Conservation (phyloP, 2,113 vertebrate genomes). For the Phylloscopus trochiloides region DNA sequence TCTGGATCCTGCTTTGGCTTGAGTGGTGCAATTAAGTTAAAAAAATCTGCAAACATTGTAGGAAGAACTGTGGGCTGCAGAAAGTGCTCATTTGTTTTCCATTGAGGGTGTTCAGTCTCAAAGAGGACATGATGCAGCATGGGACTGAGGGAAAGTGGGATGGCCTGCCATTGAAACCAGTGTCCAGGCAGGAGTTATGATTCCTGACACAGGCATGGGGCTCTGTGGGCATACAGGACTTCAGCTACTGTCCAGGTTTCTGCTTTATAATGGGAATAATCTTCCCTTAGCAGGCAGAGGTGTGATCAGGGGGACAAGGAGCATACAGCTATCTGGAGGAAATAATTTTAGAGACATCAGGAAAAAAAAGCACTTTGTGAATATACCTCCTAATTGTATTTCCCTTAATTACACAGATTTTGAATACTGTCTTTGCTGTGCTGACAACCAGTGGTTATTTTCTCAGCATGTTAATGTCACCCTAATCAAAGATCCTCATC, state of each 20-base stretch:
- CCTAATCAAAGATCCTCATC: background rate
- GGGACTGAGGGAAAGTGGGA: background rate
- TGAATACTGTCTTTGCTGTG: background rate
- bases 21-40: background rate
- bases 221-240: background rate
- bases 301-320: background rate
- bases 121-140: background rate
- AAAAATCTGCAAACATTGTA: background rate
- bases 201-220: background rate
- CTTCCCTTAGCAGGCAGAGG: background rate
- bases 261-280: background rate
- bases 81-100: background rate
- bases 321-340: background rate
- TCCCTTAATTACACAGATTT: background rate
- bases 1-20: background rate
- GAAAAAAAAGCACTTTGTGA: background rate
- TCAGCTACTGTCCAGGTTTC: background rate
- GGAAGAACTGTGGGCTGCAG: background rate
- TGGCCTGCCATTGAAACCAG: background rate
- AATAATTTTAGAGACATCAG: background rate
- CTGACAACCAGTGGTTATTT: background rate
- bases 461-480: background rate
- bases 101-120: background rate
- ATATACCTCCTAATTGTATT: background rate
- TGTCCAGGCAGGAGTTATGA: accelerated